Evolutionary conservation across 2,113 vertebrate genomes (phyloP).

Genomic region (Naja naja): DNA sequence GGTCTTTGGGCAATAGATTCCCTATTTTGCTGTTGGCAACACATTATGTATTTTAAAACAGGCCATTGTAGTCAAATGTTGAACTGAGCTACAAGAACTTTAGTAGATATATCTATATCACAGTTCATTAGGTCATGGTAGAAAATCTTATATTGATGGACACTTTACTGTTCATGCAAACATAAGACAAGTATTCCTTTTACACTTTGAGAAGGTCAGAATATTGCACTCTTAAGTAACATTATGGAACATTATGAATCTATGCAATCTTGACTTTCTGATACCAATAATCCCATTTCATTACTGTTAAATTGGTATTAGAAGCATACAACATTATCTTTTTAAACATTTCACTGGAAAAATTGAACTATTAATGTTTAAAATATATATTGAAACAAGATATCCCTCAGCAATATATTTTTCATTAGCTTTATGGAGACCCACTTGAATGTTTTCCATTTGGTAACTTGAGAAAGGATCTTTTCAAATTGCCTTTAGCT

Average conservation of each 20-base stretch:
- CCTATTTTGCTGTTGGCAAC: neutral
- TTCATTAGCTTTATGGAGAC: slow-evolving; percentile 11
- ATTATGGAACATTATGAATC: neutral
- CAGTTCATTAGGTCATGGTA: neutral
- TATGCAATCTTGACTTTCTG: neutral
- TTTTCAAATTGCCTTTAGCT: slow-evolving; percentile 62
- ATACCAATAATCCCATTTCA: neutral
- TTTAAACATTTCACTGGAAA: neutral
- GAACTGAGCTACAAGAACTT: neutral
- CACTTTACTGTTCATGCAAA: neutral
- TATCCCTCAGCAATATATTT: slow-evolving; percentile 32
- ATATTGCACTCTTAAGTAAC: neutral
- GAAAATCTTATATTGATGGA: neutral
- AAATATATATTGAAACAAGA: neutral
- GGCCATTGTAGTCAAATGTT: neutral
- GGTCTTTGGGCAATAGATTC: neutral
- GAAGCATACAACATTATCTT: neutral
- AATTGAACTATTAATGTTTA: slow-evolving; percentile 25
- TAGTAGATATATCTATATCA: neutral
- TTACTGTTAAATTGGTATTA: neutral
- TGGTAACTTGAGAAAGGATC: slow-evolving; percentile 25
- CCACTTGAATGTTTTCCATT: slow-evolving; percentile 16
- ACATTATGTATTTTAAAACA: neutral
- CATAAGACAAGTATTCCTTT: neutral
- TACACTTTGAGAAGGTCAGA: neutral